Percentiles rank a stretch among this genome's conserved stretches.
Conservation (phyloP, 2,888 invertebrate species). For the Andrena bucephala region DNA sequence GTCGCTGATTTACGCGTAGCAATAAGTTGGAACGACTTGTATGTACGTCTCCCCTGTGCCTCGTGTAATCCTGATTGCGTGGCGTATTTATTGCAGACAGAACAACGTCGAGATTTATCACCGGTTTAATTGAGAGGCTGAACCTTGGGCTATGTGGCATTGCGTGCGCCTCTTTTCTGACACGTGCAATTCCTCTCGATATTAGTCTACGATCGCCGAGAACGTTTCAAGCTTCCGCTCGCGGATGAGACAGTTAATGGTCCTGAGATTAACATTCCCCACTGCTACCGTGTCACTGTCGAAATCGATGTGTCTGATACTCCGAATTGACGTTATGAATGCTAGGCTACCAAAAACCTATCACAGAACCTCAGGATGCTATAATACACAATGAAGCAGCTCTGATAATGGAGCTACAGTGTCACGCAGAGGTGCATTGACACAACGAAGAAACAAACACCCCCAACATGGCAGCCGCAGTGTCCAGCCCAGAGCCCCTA, state of each 20-base stretch:
- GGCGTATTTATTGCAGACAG: background rate
- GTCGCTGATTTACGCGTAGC: slow-evolving; percentile 26
- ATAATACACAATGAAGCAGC: background rate
- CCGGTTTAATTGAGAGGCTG: slow-evolving; percentile 5
- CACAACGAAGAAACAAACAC: slow-evolving; percentile 7
- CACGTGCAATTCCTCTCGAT: background rate
- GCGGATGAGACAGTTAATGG: too few relatives aligned
- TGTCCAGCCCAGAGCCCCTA: background rate
- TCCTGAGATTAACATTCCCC: too few relatives aligned
- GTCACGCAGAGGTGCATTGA: background rate
- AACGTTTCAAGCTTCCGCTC: too few relatives aligned
- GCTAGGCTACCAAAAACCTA: too few relatives aligned
- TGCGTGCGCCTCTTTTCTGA: background rate
- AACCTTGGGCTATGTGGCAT: background rate
- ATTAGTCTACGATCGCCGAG: background rate
- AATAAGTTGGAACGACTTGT: slow-evolving; percentile 22
- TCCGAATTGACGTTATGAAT: too few relatives aligned
- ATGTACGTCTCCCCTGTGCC: background rate
- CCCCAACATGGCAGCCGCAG: background rate
- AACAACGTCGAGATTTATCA: slow-evolving; percentile 7
- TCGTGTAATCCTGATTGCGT: background rate
- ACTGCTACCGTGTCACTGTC: too few relatives aligned
- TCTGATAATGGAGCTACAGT: background rate
- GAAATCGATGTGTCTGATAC: too few relatives aligned
- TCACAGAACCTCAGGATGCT: too few relatives aligned